A percentile compares a stretch with the other conserved stretches of the same genome.
phyloP scores from a whole-genome alignment of 2,113 vertebrate genomes.

The Amphiprion ocellaris region DNA sequence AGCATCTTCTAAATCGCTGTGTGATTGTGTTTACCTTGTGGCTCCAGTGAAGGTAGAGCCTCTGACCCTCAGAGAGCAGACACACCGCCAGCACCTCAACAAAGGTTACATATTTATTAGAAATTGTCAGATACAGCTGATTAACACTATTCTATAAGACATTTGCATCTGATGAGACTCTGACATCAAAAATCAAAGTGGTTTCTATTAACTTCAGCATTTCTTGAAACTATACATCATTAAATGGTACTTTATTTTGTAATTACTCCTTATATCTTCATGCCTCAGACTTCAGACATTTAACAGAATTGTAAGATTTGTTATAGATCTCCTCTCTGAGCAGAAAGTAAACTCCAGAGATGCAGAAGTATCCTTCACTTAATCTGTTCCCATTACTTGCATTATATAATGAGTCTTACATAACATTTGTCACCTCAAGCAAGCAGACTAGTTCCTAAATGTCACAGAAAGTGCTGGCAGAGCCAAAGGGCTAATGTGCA shows the following conservation, averaged over 20 bases:
- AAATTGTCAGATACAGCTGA: background rate
- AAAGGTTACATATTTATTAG: background rate
- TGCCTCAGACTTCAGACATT: background rate
- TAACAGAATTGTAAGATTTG: too few relatives aligned
- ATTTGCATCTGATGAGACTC: background rate
- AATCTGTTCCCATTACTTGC: background rate
- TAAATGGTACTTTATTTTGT: too few relatives aligned
- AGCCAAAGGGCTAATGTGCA: background rate
- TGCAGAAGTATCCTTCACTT: background rate
- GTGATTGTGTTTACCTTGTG: slow-evolving; percentile 88
- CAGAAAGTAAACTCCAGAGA: background rate
- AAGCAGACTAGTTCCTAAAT: slow-evolving; percentile 6
- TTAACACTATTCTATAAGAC: background rate
- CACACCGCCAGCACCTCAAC: slow-evolving; percentile 89
- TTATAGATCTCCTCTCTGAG: too few relatives aligned
- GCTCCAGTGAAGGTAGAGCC: slow-evolving; percentile 89
- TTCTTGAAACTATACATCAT: too few relatives aligned
- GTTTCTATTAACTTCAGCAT: background rate
- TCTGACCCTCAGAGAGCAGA: slow-evolving; percentile 90
- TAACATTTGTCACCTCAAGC: background rate
- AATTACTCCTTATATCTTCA: background rate
- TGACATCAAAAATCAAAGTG: background rate
- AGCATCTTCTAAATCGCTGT: background rate
- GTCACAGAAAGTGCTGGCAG: background rate
- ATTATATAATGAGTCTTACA: slow-evolving; percentile 8